Base-by-base conservation (phyloP, 2,113 vertebrate genomes). In the Scolopax mira region DNA sequence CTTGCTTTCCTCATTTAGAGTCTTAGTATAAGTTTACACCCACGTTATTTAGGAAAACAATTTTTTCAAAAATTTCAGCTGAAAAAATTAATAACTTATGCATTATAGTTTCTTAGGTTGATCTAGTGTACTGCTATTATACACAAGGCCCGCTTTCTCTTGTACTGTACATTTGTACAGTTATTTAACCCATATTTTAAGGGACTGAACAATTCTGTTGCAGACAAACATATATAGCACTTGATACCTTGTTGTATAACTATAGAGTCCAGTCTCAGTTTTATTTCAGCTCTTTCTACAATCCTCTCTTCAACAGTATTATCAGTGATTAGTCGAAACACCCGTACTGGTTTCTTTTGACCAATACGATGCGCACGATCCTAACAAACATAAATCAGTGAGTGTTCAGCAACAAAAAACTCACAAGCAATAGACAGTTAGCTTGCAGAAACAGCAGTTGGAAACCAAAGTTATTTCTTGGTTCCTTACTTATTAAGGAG, bases 291-390 rank as follows among this genome's bases (percentile, higher is more conserved):
- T 98, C 99, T 98, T 96, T 99, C 99, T 94, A 99, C 99, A 97
- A 99, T 99, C 92, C 99, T 98, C 95, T 99, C 99, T 97, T 99
- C 99, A 93, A 99, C 98, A 74, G 98, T 99, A 96, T 99, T 99
- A 92, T 99, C 99, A 12, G 98, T 99, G 96, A 99, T 99, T 67
- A 99, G 98, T 69, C 99, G 98, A 31, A 99, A 99, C 66, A 99
- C 98, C 93, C 98, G 98, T 75, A 99, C 99, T 41, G 98, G 97
- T 96, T 99, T 99, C 97, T 98, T 99, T 97, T 99, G 99, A 79
- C 99, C 99, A 94, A 99, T 99, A 89, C 99, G 98, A 98, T 99
- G 99, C 46, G 99, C 99, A 78, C 99, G 98, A 95, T 99, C 99
- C 98, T 99, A 95, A 94, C 93, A 93, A 91, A 98, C 93, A 98